Evolutionary conservation across 2,113 vertebrate species (phyloP), one percentile per base, ranked within the genome.

Genomic region (Electrona antarctica): DNA sequence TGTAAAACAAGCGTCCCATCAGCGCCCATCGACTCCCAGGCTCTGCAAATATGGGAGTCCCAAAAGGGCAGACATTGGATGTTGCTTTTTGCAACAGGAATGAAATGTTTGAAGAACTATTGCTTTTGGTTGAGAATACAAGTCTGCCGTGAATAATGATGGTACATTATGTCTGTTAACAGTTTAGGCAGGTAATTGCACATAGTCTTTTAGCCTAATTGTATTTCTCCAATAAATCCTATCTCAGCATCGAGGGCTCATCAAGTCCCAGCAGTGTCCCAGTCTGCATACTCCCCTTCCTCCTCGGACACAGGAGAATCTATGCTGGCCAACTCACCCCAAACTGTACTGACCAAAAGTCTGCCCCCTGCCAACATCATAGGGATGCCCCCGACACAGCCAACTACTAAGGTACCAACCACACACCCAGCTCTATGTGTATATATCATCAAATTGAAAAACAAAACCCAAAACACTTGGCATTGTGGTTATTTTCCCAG

Each of bases 231-330:
- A 8, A 21, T 49, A 54, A 8, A 68, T 28, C 64, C 21, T 56
- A 2, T 77, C 41, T 49, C 74, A 90, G 83, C 85, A 8, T 81
- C 90, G 0, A 91, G 88, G 51, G 95, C 94, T 74, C 95, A 96
- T 58, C 96, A 98, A 79, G 97, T 97, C 11, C 97, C 95, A 0
- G 96, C 96, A 0, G 90, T 98, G 54, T 97, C 97, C 4, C 97
- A 97, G 83, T 91, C 94, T 0, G 90, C 95, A 1, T 97, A 96
- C 82, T 85, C 93, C 1, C 90, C 95, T 0, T 94, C 95, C 7
- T 93, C 95, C 65, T 93, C 95, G 0, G 96, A 97, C 73, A 94
- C 95, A 0, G 94, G 95, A 4, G 94, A 96, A 47, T 96, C 95
- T 49, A 90, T 94, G 69, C 88, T 95, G 69, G 94, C 88, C 86